Conservation (phyloP, 1,140 invertebrate genomes). For the Ganaspis sp. region DNA sequence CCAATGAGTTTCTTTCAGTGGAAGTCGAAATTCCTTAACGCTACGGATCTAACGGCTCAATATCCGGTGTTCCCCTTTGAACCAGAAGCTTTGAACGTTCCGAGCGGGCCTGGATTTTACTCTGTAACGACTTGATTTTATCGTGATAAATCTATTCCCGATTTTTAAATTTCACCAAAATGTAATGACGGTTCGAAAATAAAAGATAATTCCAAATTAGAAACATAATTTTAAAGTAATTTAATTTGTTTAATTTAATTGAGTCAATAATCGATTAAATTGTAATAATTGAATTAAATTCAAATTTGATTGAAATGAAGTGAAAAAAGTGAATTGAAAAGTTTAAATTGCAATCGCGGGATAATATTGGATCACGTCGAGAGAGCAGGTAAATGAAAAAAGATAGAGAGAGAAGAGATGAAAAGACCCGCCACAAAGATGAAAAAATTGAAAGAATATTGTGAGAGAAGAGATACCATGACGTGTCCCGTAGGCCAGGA, state of each 20-base stretch:
- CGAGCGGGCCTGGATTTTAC: constrained; percentile 89
- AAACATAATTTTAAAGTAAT: no score
- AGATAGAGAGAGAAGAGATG: constrained; percentile 42
- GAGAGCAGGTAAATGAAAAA: constrained; percentile 55
- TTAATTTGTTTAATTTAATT: no score
- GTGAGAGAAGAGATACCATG: constrained; percentile 41
- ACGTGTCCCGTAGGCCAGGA: constrained; percentile 40
- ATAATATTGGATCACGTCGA: constrained; percentile 12
- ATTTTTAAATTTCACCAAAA: background rate
- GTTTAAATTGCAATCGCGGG: background rate
- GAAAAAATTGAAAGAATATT: constrained; percentile 16
- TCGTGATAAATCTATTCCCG: constrained; percentile 85
- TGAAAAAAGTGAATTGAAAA: background rate
- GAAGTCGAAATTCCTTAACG: constrained; percentile 41
- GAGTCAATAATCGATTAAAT: no score
- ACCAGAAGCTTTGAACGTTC: constrained; percentile 91
- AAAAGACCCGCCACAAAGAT: constrained; percentile 15
- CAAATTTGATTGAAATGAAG: background rate
- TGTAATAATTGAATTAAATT: no score
- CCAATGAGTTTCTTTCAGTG: constrained; percentile 8
- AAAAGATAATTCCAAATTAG: no score
- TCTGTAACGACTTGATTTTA: constrained; percentile 89
- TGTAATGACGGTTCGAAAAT: no score
- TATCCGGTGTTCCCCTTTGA: constrained; percentile 89
- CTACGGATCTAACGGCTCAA: constrained; percentile 82